These are phyloP conservation scores for Rambutsinella grinnellia DNA, from an alignment of 2,888 invertebrate species.

Conservation along the genomic window DNA sequence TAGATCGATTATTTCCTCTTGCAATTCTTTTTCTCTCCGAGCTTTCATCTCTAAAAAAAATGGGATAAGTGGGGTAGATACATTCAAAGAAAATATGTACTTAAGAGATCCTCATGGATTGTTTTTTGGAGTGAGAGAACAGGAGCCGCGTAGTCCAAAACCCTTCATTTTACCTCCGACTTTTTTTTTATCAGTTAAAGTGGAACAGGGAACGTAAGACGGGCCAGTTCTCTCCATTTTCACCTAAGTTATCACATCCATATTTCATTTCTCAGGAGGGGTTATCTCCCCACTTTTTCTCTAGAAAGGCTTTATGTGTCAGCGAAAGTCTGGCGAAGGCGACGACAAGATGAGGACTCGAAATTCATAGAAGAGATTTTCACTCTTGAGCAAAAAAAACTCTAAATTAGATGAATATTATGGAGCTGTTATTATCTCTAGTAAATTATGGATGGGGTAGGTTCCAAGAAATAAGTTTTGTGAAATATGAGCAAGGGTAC, in stretches of 20 bases:
- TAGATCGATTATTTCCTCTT: constrained; percentile 38
- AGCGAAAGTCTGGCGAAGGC: background rate
- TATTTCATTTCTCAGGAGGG: background rate
- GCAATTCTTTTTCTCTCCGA: constrained; percentile 13
- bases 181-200: background rate
- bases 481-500: background rate
- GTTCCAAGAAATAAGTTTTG: too few relatives aligned
- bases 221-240: background rate
- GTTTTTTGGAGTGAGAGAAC: background rate
- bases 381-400: background rate
- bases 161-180: too few relatives aligned
- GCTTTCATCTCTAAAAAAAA: background rate
- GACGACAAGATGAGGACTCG: background rate
- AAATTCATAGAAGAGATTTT: background rate
- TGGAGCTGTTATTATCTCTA: background rate
- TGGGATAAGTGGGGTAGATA: background rate
- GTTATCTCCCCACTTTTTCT: background rate
- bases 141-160: too few relatives aligned
- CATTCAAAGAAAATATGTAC: background rate
- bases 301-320: background rate
- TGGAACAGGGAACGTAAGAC: background rate
- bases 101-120: background rate
- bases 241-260: background rate
- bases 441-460: too few relatives aligned
- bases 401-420: background rate